These are phyloP conservation scores for Anthopleura sola DNA, from an alignment of 64 coral and sea anemone species.

Conservation along the genomic window DNA sequence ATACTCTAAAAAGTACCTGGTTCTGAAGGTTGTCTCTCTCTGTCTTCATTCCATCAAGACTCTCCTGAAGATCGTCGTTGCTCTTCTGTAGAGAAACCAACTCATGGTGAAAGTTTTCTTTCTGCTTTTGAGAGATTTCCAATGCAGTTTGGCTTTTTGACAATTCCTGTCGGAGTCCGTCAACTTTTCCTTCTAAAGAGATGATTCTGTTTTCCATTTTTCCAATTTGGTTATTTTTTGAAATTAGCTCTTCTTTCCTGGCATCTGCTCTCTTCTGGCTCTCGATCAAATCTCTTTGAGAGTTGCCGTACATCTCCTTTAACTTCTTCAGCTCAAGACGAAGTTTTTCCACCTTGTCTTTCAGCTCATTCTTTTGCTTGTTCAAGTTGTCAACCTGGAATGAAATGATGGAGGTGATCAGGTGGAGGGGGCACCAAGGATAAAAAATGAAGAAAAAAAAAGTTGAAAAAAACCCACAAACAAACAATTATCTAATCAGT, in stretches of 20 bases:
- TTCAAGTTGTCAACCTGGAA: slow-evolving; percentile 47
- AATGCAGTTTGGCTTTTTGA: slow-evolving; percentile 46
- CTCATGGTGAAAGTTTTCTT: slow-evolving; percentile 54
- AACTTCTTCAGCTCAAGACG: slow-evolving; percentile 46
- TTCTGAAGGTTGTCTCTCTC: slow-evolving; percentile 45
- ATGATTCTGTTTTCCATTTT: slow-evolving; percentile 56
- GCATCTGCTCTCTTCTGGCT: slow-evolving; percentile 46
- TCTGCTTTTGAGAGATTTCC: slow-evolving; percentile 57
- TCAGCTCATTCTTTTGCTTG: slow-evolving; percentile 59
- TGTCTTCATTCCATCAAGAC: slow-evolving; percentile 29
- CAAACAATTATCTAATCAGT: no score
- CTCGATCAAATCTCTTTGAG: slow-evolving; percentile 54
- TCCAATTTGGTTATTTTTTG: slow-evolving; percentile 52
- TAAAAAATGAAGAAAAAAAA: no score
- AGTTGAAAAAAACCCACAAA: no score
- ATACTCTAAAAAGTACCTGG: background rate
- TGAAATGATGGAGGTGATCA: no score
- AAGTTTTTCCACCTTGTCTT: slow-evolving; percentile 46
- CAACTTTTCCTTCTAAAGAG: slow-evolving; percentile 38
- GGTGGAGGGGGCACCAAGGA: no score
- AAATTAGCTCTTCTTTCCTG: slow-evolving; percentile 41
- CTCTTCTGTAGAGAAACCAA: slow-evolving; percentile 40
- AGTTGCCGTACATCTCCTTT: slow-evolving; percentile 39
- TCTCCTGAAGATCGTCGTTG: slow-evolving; percentile 52
- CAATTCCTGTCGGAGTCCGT: slow-evolving; percentile 47